A percentile compares a stretch with the other conserved stretches of the same genome.
Conservation (phyloP, 2,113 vertebrate species). For the Sturnus vulgaris region DNA sequence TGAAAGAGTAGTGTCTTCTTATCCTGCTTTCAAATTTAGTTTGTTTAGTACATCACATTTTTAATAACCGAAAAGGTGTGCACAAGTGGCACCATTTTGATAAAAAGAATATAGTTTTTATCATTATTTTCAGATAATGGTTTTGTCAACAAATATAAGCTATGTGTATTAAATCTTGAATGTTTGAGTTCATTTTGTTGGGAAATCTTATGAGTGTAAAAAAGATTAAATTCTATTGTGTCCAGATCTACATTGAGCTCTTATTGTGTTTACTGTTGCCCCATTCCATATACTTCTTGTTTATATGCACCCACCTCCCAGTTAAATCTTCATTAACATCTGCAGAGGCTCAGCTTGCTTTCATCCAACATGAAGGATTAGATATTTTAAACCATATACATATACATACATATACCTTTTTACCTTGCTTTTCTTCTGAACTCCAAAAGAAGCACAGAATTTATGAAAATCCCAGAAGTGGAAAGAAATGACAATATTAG, state of each 20-base stretch:
- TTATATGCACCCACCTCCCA: neutral
- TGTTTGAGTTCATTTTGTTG: neutral
- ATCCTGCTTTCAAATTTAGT: neutral
- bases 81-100: neutral
- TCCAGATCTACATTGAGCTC: neutral
- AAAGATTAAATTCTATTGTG: neutral
- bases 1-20: neutral
- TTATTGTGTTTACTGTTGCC: neutral
- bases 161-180: neutral
- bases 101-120: neutral
- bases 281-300: neutral
- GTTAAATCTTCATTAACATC: slow-evolving; percentile 19
- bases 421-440: neutral
- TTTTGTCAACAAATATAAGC: neutral
- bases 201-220: neutral
- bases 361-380: neutral
- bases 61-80: neutral
- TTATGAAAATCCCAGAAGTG: neutral
- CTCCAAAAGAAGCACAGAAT: neutral
- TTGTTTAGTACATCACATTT: neutral
- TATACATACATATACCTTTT: neutral
- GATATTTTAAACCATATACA: neutral
- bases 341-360: neutral
- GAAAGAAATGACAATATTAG: neutral
- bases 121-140: neutral